Evolutionary conservation across 37 sponge, comb jelly and placozoan genomes (phyloP).

Genomic region (Halisarca cf. caerulea): DNA sequence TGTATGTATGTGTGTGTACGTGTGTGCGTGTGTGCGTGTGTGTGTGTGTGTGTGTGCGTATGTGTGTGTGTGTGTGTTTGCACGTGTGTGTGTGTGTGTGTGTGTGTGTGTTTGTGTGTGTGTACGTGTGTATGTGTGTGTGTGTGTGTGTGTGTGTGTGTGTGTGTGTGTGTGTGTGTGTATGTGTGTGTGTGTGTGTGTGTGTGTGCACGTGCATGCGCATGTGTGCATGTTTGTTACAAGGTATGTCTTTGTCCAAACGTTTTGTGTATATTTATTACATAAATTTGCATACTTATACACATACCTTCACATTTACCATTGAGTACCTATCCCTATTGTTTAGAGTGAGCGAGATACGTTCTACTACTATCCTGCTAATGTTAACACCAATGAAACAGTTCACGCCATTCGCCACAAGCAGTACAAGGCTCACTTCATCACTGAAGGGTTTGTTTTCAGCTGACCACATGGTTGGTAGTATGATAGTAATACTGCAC

Average conservation of each 20-base stretch:
- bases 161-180: not conserved
- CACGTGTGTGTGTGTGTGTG: not conserved
- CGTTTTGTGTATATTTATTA: too few relatives aligned
- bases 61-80: too few relatives aligned
- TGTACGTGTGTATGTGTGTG: not conserved
- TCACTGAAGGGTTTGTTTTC: not conserved
- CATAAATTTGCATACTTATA: not conserved
- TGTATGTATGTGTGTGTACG: too few relatives aligned
- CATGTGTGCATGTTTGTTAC: too few relatives aligned
- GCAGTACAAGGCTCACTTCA: slow-evolving; percentile 5
- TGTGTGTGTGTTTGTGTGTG: slow-evolving; percentile 18
- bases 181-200: not conserved
- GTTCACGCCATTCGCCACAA: not conserved
- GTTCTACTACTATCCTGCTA: not conserved
- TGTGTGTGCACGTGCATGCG: too few relatives aligned
- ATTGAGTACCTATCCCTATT: not conserved
- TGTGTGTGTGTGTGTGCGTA: too few relatives aligned
- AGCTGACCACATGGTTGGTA: too few relatives aligned
- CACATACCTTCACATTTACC: not conserved
- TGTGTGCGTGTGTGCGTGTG: too few relatives aligned
- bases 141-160: slow-evolving; percentile 18
- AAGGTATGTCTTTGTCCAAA: too few relatives aligned
- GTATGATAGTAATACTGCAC: too few relatives aligned
- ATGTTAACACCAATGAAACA: not conserved
- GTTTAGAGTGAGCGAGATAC: not conserved